phyloP scores from a whole-genome alignment of 2,888 invertebrate species.

The Venusia cambrica region DNA sequence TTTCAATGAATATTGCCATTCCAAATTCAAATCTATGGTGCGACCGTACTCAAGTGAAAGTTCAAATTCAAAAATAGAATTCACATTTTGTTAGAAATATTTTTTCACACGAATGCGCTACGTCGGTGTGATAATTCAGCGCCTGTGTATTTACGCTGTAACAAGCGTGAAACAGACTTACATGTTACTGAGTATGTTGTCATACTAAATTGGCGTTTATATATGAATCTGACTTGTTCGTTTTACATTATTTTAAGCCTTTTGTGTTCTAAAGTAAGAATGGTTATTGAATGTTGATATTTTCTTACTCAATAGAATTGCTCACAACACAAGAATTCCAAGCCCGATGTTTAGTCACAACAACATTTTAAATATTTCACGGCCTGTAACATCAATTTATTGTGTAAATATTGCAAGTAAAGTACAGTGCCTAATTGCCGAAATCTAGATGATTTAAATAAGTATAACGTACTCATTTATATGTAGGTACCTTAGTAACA shows the following conservation, averaged over 20 bases:
- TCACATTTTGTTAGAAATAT: constrained; percentile 45
- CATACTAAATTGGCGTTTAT: constrained; percentile 42
- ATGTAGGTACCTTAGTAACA: too few species aligned
- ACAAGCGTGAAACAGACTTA: constrained; percentile 48
- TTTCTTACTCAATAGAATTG: constrained; percentile 23
- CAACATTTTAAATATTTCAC: constrained; percentile 17
- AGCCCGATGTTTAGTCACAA: constrained; percentile 16
- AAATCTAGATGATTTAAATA: too few species aligned
- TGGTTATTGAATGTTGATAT: constrained; percentile 7
- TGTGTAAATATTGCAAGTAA: constrained; percentile 11
- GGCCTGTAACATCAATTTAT: constrained; percentile 13
- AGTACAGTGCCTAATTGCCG: constrained; percentile 32
- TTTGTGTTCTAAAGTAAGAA: constrained; percentile 4
- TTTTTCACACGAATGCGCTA: constrained; percentile 63
- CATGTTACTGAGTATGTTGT: constrained; percentile 51
- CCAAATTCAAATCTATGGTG: constrained; percentile 41
- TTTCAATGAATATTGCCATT: constrained; percentile 36
- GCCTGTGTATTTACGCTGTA: constrained; percentile 39
- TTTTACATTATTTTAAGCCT: constrained; percentile 11
- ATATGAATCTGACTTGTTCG: too few species aligned
- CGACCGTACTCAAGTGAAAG: constrained; percentile 65
- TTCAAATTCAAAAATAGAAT: constrained; percentile 26
- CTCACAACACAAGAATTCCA: constrained; percentile 21
- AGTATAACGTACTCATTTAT: too few species aligned
- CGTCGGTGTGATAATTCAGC: constrained; percentile 55